phyloP scores from a whole-genome alignment of 2,797 vertebrate species.

The Ptychadena robeensis region DNA sequence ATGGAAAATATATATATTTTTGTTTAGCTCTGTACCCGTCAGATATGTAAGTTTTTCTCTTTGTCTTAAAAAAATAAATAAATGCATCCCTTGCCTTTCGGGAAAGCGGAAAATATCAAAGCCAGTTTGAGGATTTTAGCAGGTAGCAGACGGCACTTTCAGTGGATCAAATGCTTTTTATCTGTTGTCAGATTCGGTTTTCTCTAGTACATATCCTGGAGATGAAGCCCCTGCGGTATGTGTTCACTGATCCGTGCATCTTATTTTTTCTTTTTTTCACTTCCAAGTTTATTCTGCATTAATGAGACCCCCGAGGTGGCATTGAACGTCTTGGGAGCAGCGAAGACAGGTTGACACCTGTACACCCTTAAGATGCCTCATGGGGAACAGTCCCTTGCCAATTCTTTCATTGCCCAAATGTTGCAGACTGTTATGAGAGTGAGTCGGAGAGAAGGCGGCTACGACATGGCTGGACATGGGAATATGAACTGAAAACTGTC shows the following conservation, averaged over 20 bases:
- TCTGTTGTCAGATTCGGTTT: slow-evolving; percentile 34
- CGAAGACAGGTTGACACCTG: slow-evolving; percentile 48
- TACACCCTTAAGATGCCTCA: slow-evolving; percentile 40
- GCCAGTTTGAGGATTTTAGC: slow-evolving; percentile 4
- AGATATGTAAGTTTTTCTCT: neutral
- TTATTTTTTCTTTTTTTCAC: neutral
- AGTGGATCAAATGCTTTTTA: slow-evolving; percentile 46
- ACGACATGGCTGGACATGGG: neutral
- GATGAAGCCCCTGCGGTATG: slow-evolving; percentile 41
- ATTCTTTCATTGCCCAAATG: slow-evolving; percentile 30
- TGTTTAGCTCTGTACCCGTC: no score
- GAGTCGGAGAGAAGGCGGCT: neutral
- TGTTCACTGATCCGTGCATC: slow-evolving; percentile 37
- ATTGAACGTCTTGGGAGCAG: slow-evolving; percentile 21
- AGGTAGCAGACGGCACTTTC: slow-evolving; percentile 34
- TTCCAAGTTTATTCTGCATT: slow-evolving; percentile 16
- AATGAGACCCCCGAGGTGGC: slow-evolving; percentile 49
- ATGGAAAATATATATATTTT: no score
- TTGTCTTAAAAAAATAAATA: neutral
- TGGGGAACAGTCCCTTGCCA: slow-evolving; percentile 1
- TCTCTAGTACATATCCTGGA: slow-evolving; percentile 25
- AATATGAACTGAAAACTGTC: no score
- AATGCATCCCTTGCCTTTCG: slow-evolving; percentile 6
- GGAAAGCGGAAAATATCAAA: slow-evolving; percentile 17
- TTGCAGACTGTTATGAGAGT: slow-evolving; percentile 7